Percentiles rank a stretch among this genome's conserved stretches.
phyloP scores from a whole-genome alignment of 2,113 vertebrate species.

The Cryptotis parvus region DNA sequence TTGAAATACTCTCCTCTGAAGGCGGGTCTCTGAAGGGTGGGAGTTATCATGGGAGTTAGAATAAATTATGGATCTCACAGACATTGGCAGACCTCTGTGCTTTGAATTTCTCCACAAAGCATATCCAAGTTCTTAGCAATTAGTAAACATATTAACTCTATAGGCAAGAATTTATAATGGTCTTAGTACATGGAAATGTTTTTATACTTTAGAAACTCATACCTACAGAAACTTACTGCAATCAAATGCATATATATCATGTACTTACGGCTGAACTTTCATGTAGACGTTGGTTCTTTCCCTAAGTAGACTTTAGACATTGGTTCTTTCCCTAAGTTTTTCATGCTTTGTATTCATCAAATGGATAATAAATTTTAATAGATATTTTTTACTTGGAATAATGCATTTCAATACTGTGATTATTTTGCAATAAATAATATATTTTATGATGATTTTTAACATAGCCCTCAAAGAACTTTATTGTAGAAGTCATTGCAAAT shows the following conservation, averaged over 20 bases:
- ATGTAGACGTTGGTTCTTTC: too few relatives aligned
- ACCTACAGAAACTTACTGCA: too few relatives aligned
- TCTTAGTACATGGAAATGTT: background rate
- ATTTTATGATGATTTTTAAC: background rate
- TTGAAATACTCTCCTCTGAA: too few relatives aligned
- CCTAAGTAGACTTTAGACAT: too few relatives aligned
- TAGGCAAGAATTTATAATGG: background rate
- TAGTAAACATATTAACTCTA: background rate
- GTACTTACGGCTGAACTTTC: background rate
- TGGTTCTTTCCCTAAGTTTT: background rate
- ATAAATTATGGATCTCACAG: background rate
- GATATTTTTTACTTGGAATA: background rate
- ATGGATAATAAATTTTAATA: background rate
- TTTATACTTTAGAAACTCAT: background rate
- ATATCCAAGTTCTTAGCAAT: background rate
- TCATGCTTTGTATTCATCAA: constrained; percentile 10
- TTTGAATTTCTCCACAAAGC: constrained; percentile 11
- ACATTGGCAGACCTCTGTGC: background rate
- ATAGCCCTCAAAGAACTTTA: background rate
- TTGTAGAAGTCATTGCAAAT: background rate
- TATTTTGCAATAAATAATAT: background rate
- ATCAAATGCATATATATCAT: too few relatives aligned
- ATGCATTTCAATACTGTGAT: background rate
- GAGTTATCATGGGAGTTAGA: background rate
- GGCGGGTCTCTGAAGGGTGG: too few relatives aligned